Evolutionary conservation across 2,113 vertebrate species (phyloP).

Genomic region (Myodes glareolus): DNA sequence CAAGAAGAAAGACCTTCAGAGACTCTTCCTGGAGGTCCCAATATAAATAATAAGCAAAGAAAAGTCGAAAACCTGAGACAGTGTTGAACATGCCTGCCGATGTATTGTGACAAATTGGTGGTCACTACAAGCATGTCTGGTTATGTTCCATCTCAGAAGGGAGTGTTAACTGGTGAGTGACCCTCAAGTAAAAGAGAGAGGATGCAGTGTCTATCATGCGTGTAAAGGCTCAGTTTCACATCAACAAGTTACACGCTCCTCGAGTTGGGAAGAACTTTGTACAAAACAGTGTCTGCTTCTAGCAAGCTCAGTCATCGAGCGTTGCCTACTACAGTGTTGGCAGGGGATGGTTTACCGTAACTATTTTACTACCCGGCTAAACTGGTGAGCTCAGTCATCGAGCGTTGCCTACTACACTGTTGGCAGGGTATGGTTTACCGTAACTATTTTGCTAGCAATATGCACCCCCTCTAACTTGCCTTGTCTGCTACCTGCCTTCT

Average conservation of each 20-base stretch:
- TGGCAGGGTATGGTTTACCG: neutral
- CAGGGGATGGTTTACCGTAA: neutral
- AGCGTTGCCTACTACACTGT: neutral
- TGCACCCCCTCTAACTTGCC: slow-evolving; percentile 29
- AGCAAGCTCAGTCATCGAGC: neutral
- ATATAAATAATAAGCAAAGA: neutral
- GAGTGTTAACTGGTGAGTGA: neutral
- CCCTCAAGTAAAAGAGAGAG: neutral
- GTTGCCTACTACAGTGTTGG: neutral
- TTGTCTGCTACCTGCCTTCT: neutral
- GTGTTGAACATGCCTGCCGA: neutral
- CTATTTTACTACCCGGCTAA: neutral
- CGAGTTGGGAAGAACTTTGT: neutral
- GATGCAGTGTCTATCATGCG: neutral
- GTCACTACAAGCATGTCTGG: neutral
- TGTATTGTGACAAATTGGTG: neutral
- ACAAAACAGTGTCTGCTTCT: neutral
- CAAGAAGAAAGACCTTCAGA: neutral
- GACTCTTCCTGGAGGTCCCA: neutral
- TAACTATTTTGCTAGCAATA: neutral
- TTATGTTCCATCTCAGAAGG: neutral
- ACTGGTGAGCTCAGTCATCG: neutral
- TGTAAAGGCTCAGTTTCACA: neutral
- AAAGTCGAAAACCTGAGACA: neutral
- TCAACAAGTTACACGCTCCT: neutral